Percentiles rank a stretch among this genome's conserved stretches.
These are phyloP conservation scores for Piscicola geometra DNA, from an alignment of 2,888 invertebrate genomes.

Conservation along the genomic window DNA sequence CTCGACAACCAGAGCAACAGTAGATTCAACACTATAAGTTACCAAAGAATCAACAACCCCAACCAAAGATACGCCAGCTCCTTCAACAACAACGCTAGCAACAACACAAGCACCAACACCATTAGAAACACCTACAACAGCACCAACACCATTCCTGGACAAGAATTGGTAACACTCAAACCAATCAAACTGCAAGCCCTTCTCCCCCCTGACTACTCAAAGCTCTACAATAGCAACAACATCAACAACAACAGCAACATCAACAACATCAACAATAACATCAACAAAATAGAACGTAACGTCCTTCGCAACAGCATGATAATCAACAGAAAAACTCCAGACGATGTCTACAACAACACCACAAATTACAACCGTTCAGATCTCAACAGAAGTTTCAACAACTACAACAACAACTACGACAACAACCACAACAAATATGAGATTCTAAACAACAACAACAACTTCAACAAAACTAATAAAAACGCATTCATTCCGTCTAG, in stretches of 20 bases:
- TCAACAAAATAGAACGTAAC: neutral
- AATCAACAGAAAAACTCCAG: neutral
- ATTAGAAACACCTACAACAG: neutral
- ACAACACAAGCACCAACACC: neutral
- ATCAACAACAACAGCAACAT: too few relatives aligned
- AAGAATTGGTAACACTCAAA: neutral
- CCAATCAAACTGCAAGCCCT: slow-evolving; percentile 12
- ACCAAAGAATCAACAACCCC: too few relatives aligned
- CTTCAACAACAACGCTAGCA: neutral
- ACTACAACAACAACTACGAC: neutral
- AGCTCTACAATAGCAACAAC: too few relatives aligned
- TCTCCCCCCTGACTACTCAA: slow-evolving; percentile 21
- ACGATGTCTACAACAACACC: neutral
- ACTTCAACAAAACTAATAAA: neutral
- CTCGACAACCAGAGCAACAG: neutral
- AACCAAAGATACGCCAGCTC: neutral
- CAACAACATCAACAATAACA: neutral
- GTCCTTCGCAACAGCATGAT: neutral
- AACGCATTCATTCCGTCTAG: neutral
- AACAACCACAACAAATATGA: slow-evolving; percentile 6
- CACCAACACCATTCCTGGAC: neutral
- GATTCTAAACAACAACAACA: neutral
- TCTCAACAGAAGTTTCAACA: neutral
- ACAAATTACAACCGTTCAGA: neutral
- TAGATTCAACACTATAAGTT: too few relatives aligned